These are phyloP conservation scores for Sceloporus undulatus DNA, from an alignment of 2,113 vertebrate genomes.

Conservation along the genomic window DNA sequence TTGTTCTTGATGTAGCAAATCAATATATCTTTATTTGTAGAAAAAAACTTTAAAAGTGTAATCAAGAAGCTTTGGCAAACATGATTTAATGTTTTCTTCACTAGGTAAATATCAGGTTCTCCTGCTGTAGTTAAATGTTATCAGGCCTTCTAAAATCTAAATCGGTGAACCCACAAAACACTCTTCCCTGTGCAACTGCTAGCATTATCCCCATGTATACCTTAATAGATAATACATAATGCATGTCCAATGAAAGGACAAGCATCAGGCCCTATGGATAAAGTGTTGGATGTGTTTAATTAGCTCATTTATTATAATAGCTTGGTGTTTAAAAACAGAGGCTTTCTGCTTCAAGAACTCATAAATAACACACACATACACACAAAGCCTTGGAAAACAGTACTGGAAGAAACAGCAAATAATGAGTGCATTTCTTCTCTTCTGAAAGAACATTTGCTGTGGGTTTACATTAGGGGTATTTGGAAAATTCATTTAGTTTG, in stretches of 20 bases:
- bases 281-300: conserved; percentile 19
- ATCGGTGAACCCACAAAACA: neutral
- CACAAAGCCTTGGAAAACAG: neutral
- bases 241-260: conserved; percentile 21
- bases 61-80: neutral
- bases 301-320: conserved; percentile 44
- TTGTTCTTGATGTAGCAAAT: conserved; percentile 41
- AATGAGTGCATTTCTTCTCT: neutral
- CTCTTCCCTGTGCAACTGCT: conserved; percentile 18
- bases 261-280: conserved; percentile 14
- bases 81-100: neutral
- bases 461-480: neutral
- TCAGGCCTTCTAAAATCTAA: conserved; percentile 13
- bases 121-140: neutral
- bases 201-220: conserved; percentile 1
- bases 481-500: neutral
- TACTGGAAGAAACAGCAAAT: neutral
- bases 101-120: neutral
- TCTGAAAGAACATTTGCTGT: neutral
- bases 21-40: neutral
- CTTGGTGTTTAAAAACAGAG: conserved; percentile 40
- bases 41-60: conserved; percentile 12
- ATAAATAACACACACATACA: conserved; percentile 31
- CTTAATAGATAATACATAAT: conserved; percentile 32
- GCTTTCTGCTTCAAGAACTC: neutral